phyloP scores from a whole-genome alignment of 2,888 invertebrate genomes.

The Acleris sparsana region DNA sequence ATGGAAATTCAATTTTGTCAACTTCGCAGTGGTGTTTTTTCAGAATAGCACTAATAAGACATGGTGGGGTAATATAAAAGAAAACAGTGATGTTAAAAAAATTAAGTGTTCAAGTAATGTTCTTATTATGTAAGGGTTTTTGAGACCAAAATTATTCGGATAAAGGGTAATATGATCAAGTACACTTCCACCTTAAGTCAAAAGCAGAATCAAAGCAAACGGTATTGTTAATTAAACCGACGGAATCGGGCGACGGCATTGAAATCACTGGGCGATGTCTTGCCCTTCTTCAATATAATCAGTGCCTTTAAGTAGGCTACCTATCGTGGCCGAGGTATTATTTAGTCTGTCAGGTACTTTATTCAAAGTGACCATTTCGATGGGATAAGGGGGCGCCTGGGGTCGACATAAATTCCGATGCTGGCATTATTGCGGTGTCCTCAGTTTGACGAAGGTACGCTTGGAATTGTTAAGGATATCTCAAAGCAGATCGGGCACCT shows the following conservation, averaged over 20 bases:
- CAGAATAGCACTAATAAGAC: not conserved
- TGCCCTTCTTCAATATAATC: slow-evolving; percentile 25
- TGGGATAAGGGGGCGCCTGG: slow-evolving; percentile 61
- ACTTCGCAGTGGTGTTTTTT: slow-evolving; percentile 15
- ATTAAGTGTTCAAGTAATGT: not conserved
- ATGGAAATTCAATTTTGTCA: slow-evolving; percentile 19
- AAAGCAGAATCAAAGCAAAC: not conserved
- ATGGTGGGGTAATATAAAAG: not conserved
- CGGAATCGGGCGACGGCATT: slow-evolving; percentile 2
- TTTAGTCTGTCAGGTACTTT: slow-evolving; percentile 69
- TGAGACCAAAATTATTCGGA: no score
- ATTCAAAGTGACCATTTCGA: slow-evolving; percentile 68
- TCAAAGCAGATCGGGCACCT: slow-evolving; percentile 61
- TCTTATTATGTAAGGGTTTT: no score
- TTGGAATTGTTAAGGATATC: slow-evolving; percentile 68
- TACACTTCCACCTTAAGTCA: no score
- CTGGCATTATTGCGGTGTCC: slow-evolving; percentile 70
- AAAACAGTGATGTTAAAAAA: not conserved
- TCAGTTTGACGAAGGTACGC: slow-evolving; percentile 76
- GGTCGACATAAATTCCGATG: slow-evolving; percentile 75
- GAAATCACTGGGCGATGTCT: slow-evolving; percentile 9
- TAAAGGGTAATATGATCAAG: no score
- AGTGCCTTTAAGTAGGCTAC: slow-evolving; percentile 32
- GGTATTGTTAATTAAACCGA: slow-evolving; percentile 3
- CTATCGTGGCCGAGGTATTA: slow-evolving; percentile 50